phyloP scores from a whole-genome alignment of 2,797 vertebrate species.

The Hybognathus amarus region DNA sequence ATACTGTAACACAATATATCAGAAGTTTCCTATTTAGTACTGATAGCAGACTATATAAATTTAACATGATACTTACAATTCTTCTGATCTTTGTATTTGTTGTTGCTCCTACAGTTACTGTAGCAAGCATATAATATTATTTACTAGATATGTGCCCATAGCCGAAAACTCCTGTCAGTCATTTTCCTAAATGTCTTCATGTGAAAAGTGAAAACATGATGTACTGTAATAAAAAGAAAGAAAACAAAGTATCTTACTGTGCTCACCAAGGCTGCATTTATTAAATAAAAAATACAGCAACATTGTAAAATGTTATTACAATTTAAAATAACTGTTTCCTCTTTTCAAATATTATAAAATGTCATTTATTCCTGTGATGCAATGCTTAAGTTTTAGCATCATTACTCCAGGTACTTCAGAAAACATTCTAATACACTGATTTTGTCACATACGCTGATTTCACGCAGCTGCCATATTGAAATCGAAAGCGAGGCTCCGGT shows the following conservation, averaged over 20 bases:
- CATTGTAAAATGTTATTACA: too few relatives aligned
- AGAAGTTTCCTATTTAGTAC: neutral
- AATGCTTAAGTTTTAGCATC: too few relatives aligned
- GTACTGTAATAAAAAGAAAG: too few relatives aligned
- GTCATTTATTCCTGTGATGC: too few relatives aligned
- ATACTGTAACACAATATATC: conserved; percentile 21
- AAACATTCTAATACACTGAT: too few relatives aligned
- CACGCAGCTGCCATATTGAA: too few relatives aligned
- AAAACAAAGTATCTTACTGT: neutral
- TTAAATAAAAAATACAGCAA: neutral
- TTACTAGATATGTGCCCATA: neutral
- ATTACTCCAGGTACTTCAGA: too few relatives aligned
- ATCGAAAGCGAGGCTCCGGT: too few relatives aligned
- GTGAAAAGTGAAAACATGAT: too few relatives aligned
- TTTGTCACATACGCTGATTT: too few relatives aligned
- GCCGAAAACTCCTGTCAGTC: neutral
- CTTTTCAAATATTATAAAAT: too few relatives aligned
- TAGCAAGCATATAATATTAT: neutral
- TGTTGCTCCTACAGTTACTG: neutral
- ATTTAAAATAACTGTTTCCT: too few relatives aligned
- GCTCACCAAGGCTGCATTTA: neutral
- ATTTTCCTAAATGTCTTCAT: neutral
- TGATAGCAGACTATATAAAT: conserved; percentile 10
- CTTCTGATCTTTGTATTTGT: neutral
- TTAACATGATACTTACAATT: neutral